A percentile compares a stretch with the other conserved stretches of the same genome.
Evolutionary conservation across 2,113 vertebrate species (phyloP).

Genomic region (Lepidothrix coronata): DNA sequence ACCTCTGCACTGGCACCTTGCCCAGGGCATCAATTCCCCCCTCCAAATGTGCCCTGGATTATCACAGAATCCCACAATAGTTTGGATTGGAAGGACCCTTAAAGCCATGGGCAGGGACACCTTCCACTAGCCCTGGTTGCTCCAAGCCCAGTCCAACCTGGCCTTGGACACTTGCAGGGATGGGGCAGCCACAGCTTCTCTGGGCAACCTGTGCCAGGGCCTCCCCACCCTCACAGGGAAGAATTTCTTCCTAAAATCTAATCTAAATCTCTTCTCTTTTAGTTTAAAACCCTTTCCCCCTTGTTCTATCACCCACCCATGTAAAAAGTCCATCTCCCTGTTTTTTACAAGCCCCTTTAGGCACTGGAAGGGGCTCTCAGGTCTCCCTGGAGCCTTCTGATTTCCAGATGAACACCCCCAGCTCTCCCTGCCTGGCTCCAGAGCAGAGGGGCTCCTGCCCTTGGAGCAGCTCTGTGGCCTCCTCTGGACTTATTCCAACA

Average conservation of each 20-base stretch:
- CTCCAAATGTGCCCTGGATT: not conserved
- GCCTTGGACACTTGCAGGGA: not conserved
- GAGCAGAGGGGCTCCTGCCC: not conserved
- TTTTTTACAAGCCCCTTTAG: not conserved
- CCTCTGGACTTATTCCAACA: not conserved
- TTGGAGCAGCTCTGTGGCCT: not conserved
- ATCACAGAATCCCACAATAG: not conserved
- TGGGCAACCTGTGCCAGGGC: not conserved
- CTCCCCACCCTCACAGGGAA: not conserved
- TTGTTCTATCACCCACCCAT: not conserved
- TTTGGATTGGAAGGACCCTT: not conserved
- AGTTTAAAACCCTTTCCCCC: rapidly evolving
- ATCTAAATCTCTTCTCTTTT: not conserved
- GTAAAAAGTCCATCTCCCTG: not conserved
- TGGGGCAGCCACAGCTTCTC: not conserved
- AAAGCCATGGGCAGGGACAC: not conserved
- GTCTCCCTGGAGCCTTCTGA: not conserved
- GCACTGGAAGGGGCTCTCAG: not conserved
- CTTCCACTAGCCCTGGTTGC: not conserved
- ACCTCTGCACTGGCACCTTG: not conserved
- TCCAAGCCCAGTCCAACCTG: rapidly evolving
- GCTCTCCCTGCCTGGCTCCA: not conserved
- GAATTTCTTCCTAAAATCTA: not conserved
- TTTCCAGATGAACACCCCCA: not conserved
- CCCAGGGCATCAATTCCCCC: not conserved